phyloP scores from a whole-genome alignment of 2,888 invertebrate species.

The Corbicula japonica region DNA sequence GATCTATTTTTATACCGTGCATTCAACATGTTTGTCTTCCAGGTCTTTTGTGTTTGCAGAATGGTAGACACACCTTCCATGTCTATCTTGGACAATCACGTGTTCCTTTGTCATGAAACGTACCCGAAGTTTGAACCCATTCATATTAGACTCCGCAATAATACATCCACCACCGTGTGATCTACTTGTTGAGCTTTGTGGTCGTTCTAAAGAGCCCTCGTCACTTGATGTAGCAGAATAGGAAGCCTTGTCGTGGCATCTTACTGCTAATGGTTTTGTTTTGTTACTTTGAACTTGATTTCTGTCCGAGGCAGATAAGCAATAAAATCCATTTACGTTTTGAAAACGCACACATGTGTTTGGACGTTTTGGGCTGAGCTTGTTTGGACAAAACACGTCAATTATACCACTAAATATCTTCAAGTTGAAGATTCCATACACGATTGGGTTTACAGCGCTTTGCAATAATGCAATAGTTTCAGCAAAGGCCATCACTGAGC shows the following conservation, averaged over 20 bases:
- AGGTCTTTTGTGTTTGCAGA: not conserved
- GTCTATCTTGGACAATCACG: constrained; percentile 53
- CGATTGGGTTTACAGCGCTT: constrained; percentile 86
- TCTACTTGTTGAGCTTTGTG: constrained; percentile 40
- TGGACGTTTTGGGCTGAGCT: constrained; percentile 45
- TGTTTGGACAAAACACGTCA: constrained; percentile 77
- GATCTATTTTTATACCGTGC: constrained; percentile 39
- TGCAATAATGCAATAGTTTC: constrained; percentile 85
- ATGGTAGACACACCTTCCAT: constrained; percentile 58
- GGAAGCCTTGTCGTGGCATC: constrained; percentile 16
- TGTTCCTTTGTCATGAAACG: constrained; percentile 77
- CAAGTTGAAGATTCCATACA: constrained; percentile 87
- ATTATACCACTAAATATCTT: constrained; percentile 78
- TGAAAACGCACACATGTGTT: constrained; percentile 51
- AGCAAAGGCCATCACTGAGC: constrained; percentile 84
- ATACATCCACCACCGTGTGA: constrained; percentile 64
- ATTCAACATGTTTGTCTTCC: constrained; percentile 38
- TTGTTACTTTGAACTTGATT: too few relatives aligned
- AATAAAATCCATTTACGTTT: constrained; percentile 43
- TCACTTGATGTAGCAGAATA: constrained; percentile 67
- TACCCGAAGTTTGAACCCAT: constrained; percentile 80
- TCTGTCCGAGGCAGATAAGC: constrained; percentile 35
- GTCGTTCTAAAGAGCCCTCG: constrained; percentile 61
- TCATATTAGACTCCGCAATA: constrained; percentile 79
- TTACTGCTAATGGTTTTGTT: constrained; percentile 20